These are phyloP conservation scores for Oostethus manadensis DNA, from an alignment of 2,113 vertebrate genomes.

Conservation along the genomic window DNA sequence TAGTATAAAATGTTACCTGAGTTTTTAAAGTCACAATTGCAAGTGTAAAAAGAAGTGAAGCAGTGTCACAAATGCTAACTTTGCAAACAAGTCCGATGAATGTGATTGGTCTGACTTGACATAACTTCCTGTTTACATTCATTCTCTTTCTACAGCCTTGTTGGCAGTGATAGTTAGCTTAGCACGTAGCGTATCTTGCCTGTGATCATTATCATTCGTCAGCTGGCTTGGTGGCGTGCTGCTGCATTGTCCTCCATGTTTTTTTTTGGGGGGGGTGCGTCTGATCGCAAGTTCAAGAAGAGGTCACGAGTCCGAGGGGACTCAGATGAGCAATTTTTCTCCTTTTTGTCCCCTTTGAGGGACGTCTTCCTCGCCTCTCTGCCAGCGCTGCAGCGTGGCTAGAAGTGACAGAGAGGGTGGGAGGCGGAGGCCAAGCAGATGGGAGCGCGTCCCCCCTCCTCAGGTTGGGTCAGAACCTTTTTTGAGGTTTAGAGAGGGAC, in stretches of 20 bases:
- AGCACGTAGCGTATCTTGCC: conserved; percentile 15
- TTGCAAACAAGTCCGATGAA: too few species aligned
- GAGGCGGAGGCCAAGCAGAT: conserved; percentile 18
- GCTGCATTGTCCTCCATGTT: conserved; percentile 42
- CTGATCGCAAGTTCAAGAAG: conserved; percentile 60
- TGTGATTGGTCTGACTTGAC: too few species aligned
- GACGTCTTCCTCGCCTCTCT: conserved; percentile 36
- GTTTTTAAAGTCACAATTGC: too few species aligned
- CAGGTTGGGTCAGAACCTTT: too few species aligned
- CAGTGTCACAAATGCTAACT: too few species aligned
- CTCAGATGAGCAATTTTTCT: conserved; percentile 56
- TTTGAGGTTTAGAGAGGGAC: too few species aligned
- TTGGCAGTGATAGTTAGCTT: neutral
- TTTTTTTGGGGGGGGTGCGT: conserved; percentile 47
- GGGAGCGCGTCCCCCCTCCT: neutral
- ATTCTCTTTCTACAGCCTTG: too few species aligned
- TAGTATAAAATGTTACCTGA: too few species aligned
- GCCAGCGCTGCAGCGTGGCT: conserved; percentile 9
- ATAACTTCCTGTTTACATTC: conserved; percentile 15
- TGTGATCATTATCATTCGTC: conserved; percentile 47
- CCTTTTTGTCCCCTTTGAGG: conserved; percentile 20
- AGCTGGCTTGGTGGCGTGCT: conserved; percentile 54
- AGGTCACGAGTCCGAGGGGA: conserved; percentile 65
- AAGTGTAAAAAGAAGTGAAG: too few species aligned
- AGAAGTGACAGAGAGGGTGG: conserved; percentile 40